Evolutionary conservation across 2,797 vertebrate species (phyloP).

Genomic region (Hapalemur alaotrensis): DNA sequence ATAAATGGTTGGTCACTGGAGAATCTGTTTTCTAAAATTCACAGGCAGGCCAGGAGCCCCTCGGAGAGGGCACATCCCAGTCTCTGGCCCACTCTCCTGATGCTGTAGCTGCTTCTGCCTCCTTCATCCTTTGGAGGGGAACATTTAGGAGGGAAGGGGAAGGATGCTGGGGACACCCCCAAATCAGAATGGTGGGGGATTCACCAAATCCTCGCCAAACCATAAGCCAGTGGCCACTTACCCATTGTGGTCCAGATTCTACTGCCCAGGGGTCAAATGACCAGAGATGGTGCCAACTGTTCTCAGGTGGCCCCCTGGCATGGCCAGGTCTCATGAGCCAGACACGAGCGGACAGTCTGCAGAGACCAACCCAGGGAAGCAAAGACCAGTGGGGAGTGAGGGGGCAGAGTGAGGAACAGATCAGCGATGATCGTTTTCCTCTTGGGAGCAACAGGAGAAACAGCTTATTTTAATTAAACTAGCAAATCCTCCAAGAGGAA

Average conservation of each 20-base stretch:
- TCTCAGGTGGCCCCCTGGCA: not conserved
- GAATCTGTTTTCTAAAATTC: not conserved
- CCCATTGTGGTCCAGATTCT: no score
- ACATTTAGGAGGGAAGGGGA: not conserved
- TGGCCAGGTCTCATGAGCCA: not conserved
- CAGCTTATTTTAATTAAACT: not conserved
- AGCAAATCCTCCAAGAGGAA: not conserved
- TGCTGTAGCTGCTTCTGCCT: not conserved
- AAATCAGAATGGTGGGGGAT: not conserved
- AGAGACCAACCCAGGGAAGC: not conserved
- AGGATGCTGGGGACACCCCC: not conserved
- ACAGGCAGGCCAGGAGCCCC: no score
- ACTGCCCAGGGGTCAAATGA: rapidly evolving
- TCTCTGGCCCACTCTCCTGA: not conserved
- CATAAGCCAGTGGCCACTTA: not conserved
- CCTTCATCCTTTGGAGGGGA: not conserved
- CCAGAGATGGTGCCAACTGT: not conserved
- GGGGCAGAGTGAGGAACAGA: not conserved
- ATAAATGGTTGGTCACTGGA: not conserved
- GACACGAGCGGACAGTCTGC: not conserved
- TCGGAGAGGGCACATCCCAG: not conserved
- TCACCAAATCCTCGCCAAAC: not conserved
- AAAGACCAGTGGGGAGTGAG: not conserved
- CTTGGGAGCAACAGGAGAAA: not conserved
- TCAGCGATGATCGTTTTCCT: rapidly evolving